These are phyloP conservation scores for Drosophila bocqueti DNA, from an alignment of 1,140 invertebrate species.

Conservation along the genomic window DNA sequence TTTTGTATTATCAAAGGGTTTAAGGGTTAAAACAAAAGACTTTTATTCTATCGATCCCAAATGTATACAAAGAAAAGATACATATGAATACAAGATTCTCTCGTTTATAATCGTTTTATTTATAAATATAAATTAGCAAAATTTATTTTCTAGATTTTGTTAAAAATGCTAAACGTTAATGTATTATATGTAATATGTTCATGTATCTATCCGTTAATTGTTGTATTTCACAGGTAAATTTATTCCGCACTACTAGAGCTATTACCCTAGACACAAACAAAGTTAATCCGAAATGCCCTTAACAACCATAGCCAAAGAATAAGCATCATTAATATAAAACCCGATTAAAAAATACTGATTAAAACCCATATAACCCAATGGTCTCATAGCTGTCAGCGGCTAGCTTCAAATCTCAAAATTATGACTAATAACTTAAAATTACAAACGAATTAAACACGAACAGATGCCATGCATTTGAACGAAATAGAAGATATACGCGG, in stretches of 20 bases:
- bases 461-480: constrained; percentile 55
- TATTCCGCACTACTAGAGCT: neutral
- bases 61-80: too few species aligned
- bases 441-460: constrained; percentile 67
- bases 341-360: constrained; percentile 23
- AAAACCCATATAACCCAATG: constrained; percentile 46
- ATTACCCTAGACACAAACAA: neutral
- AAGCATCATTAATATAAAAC: constrained; percentile 6
- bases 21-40: too few species aligned
- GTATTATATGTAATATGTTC: too few species aligned
- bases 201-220: neutral
- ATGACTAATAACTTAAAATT: constrained; percentile 79
- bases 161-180: too few species aligned
- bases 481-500: constrained; percentile 19
- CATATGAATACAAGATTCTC: too few species aligned
- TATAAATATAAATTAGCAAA: too few species aligned
- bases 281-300: neutral
- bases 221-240: neutral
- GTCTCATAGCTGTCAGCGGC: constrained; percentile 51
- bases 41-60: too few species aligned
- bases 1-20: too few species aligned
- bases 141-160: too few species aligned
- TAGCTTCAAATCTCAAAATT: constrained; percentile 64
- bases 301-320: neutral
- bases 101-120: too few species aligned